Percentiles rank a stretch among this genome's conserved stretches.
These are phyloP conservation scores for Hippocampus barbouri DNA, from an alignment of 2,113 vertebrate species.

Conservation along the genomic window DNA sequence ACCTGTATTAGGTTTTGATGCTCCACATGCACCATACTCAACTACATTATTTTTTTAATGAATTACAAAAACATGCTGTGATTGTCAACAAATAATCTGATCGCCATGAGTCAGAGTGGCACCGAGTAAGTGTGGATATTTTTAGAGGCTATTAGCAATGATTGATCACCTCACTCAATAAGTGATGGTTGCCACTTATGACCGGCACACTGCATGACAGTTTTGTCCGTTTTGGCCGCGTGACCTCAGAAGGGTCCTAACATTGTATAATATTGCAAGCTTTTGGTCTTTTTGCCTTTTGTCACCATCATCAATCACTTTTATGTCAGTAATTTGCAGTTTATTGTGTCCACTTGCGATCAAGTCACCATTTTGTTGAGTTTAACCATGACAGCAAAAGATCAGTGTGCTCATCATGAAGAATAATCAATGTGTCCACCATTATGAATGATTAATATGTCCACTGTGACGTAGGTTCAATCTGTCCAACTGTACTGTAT, in stretches of 20 bases:
- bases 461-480: not conserved
- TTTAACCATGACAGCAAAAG: not conserved
- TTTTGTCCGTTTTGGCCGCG: not conserved
- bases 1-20: too few species aligned
- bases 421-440: not conserved
- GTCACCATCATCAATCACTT: conserved; percentile 1
- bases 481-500: not conserved
- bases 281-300: not conserved
- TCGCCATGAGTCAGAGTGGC: too few species aligned
- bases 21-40: too few species aligned
- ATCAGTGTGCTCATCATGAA: not conserved
- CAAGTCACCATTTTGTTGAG: not conserved
- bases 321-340: not conserved
- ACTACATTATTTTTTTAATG: too few species aligned
- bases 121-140: not conserved
- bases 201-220: too few species aligned
- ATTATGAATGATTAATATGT: not conserved
- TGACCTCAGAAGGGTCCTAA: not conserved
- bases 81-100: too few species aligned
- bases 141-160: not conserved
- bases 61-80: too few species aligned
- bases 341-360: not conserved
- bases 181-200: too few species aligned
- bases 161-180: not conserved
- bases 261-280: not conserved